Evolutionary conservation across 23 tunicate species (phyloP), one percentile per base, ranked within the genome.

Genomic region (Halocynthia roretzi): DNA sequence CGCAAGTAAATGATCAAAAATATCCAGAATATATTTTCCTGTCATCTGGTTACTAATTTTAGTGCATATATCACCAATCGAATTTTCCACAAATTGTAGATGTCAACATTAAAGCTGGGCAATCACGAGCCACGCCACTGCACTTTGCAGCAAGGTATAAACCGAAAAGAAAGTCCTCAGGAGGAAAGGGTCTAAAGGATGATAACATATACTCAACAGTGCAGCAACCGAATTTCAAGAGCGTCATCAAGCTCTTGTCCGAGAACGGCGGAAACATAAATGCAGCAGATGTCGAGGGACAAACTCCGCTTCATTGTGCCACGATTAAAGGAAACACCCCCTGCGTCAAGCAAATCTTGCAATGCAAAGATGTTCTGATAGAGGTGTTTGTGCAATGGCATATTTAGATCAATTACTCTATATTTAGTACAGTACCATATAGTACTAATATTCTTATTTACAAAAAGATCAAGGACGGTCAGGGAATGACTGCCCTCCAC

Each of bases 401-500:
- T n/a, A n/a, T 31, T 31, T 31, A 31, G 1, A 31, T 31, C 44
- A 31, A 31, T 31, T 0, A 31, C 44, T 31, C 44, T 31, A 1
- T 31, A 1, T 31, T 1, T 31, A 31, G 44, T 31, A 31, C 44
- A 31, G 44, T 31, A 31, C 44, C 4, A 31, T 31, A 4, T 31
- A n/a, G n/a, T 58, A 15, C 63, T 58, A 58, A 15, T 14, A 58
- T 58, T 58, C 14, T 50, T 44, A 23, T 10, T 18, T 70, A 20
- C 60, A 2, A 44, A n/a, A 71, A 85, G 90, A 50, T 54, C 54
- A 77, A 75, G 6, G 97, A 91, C 75, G 65, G 80, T 62, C 90
- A 80, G 55, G 97, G 97, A 53, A 91, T 85, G 90, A 91, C 97
- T 7, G 97, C 97, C 8, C 64, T 91, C 54, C 97, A 91, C 22